Evolutionary conservation across 2,113 vertebrate species (phyloP).

Genomic region (Equus przewalskii): DNA sequence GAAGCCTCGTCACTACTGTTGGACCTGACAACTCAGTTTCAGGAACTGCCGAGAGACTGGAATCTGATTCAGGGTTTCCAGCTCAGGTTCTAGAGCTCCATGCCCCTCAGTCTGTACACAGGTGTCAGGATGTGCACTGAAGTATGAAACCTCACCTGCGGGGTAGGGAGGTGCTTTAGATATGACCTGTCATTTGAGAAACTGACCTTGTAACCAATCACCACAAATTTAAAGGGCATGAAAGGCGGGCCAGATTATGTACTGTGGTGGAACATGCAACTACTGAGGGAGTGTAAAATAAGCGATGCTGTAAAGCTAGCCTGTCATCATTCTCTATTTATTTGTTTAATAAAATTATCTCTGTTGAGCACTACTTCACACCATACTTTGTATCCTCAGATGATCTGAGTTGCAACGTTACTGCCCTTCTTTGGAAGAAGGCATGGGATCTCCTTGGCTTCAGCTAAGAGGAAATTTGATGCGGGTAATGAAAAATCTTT

Average conservation of each 20-base stretch:
- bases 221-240: not conserved
- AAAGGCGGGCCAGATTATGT: not conserved
- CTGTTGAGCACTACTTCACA: not conserved
- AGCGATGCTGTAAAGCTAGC: not conserved
- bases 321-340: not conserved
- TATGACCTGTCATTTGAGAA: not conserved
- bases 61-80: not conserved
- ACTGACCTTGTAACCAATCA: not conserved
- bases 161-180: not conserved
- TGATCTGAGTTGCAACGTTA: not conserved
- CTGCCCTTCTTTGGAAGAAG: not conserved
- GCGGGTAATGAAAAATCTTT: constrained; percentile 32
- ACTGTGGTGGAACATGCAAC: not conserved
- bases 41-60: not conserved
- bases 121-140: not conserved
- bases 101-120: not conserved
- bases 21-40: not conserved
- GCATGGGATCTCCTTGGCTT: not conserved
- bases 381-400: not conserved
- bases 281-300: not conserved
- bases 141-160: not conserved
- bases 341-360: not conserved
- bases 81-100: not conserved
- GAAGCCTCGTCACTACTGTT: not conserved
- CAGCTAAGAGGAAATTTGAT: not conserved